Percentiles rank a stretch among this genome's conserved stretches.
These are phyloP conservation scores for Drosophila aff. DNA, from an alignment of 1,140 invertebrate species.

Conservation along the genomic window DNA sequence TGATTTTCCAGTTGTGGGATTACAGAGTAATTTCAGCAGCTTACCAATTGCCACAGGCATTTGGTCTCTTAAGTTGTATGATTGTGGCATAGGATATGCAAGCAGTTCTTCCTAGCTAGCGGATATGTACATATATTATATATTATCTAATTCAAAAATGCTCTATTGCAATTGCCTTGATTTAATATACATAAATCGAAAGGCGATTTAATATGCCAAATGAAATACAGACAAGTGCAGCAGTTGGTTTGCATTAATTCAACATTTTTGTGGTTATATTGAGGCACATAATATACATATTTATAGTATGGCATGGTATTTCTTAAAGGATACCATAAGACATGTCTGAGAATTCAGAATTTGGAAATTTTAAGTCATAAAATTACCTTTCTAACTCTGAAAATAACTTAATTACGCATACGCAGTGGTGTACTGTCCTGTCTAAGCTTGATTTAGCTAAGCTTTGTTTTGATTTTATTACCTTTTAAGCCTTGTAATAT, in stretches of 20 bases:
- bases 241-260: too few relatives aligned
- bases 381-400: neutral
- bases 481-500: neutral
- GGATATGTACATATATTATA: neutral
- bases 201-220: neutral
- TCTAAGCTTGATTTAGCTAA: neutral
- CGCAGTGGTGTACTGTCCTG: neutral
- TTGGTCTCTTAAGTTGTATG: neutral
- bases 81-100: neutral
- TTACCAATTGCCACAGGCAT: constrained; percentile 12
- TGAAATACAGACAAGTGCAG: too few relatives aligned
- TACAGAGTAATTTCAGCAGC: constrained; percentile 19
- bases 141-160: neutral
- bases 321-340: too few relatives aligned
- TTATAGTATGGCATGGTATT: too few relatives aligned
- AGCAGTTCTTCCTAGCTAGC: neutral
- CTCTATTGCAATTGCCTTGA: neutral
- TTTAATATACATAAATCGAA: neutral
- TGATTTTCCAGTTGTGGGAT: constrained; percentile 24
- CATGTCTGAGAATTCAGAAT: too few relatives aligned
- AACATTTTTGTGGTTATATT: too few relatives aligned
- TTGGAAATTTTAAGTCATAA: too few relatives aligned
- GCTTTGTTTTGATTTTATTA: neutral
- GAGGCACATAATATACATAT: too few relatives aligned
- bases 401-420: neutral